Evolutionary conservation across 2,113 vertebrate species (phyloP).

Genomic region (Antechinus flavipes): DNA sequence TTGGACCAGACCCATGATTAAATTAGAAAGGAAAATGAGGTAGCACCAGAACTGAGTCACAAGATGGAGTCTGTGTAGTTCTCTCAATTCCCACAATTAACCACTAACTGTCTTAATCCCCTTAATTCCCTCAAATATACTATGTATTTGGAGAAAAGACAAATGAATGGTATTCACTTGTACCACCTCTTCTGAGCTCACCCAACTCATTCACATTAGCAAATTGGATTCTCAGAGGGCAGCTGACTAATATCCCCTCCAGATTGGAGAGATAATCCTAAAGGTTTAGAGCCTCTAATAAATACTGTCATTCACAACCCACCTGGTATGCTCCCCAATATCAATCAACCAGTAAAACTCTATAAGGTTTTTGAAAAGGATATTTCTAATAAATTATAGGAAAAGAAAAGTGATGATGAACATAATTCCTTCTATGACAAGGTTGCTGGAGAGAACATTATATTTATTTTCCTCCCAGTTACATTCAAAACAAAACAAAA

Average conservation of each 20-base stretch:
- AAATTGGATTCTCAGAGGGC: background rate
- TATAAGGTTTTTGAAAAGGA: background rate
- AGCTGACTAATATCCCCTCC: background rate
- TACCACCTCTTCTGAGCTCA: background rate
- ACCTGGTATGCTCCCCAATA: background rate
- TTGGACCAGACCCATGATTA: no score
- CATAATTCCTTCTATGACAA: background rate
- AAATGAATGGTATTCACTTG: background rate
- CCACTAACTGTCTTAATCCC: no score
- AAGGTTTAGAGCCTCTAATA: background rate
- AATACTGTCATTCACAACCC: background rate
- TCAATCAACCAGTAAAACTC: background rate
- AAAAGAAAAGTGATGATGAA: background rate
- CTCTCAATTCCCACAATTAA: no score
- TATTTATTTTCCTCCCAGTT: no score
- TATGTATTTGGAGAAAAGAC: background rate
- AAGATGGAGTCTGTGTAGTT: no score
- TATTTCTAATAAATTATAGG: background rate
- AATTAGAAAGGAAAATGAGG: no score
- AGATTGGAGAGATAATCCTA: background rate
- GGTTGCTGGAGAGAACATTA: background rate
- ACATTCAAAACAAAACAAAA: no score
- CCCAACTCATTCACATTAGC: background rate
- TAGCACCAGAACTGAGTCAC: no score
- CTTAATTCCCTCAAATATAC: background rate